Evolutionary conservation across 2,797 vertebrate genomes (phyloP), one percentile per base, ranked within the genome.

Genomic region (Sebastes miniatus): DNA sequence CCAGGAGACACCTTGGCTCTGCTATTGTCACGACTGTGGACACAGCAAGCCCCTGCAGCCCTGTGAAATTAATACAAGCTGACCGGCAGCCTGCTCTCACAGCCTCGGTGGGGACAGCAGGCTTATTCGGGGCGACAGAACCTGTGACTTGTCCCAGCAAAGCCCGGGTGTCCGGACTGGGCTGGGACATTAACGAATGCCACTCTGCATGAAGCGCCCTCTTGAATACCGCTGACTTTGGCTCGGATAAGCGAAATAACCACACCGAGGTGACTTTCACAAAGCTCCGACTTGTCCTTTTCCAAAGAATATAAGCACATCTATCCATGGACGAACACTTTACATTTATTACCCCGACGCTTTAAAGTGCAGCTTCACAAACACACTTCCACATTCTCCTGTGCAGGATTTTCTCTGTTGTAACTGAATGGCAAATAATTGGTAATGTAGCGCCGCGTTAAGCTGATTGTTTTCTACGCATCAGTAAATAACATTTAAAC

Each of bases 391-490:
- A 11, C 62, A 12, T 69, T 27, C 11, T n/a, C 34, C 62, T 31
- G 20, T 57, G 47, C 61, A 59, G 87, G 81, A 84, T 84, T 91
- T 76, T 4, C 73, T 74, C 66, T 54, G 71, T 72, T 77, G 79
- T 73, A 69, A 75, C 62, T 61, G 67, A 76, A 76, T 70, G 25
- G 69, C 64, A 87, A 90, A 90, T 87, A 85, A 87, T 83, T 85
- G 65, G 56, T 70, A 78, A 78, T 83, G 85, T 88, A 83, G 83
- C 11, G 20, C 59, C 0, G 27, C 1, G 61, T 87, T 88, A 85
- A 91, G 85, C 89, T 78, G 89, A 91, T 94, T 91, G 90, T 85
- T 89, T 90, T 82, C 76, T 78, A 89, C 34, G 84, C 88, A 73
- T 81, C 83, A 64, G 54, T 89, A 83, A 88, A 81, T 83, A 79